Evolutionary conservation across 2,888 invertebrate genomes (phyloP).

Genomic region (Drepana falcataria): DNA sequence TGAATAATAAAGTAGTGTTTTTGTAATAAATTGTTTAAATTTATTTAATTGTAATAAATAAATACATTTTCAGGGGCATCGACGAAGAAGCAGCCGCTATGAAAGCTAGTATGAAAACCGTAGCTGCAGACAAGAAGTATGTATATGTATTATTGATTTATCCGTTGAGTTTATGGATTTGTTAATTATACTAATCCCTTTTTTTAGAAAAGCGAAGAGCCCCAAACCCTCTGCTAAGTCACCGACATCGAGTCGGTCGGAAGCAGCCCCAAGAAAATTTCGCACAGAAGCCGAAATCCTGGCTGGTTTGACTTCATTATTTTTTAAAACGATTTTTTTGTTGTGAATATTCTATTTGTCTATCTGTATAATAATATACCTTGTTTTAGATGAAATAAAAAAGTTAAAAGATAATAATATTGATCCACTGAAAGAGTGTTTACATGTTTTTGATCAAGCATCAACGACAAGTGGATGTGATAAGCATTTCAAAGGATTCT

Average conservation of each 20-base stretch:
- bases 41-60: too few relatives aligned
- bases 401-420: constrained; percentile 41
- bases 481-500: constrained; percentile 50
- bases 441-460: constrained; percentile 28
- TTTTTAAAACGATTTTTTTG: not conserved
- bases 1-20: too few relatives aligned
- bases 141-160: constrained; percentile 5
- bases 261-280: constrained; percentile 31
- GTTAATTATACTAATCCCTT: too few relatives aligned
- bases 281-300: constrained; percentile 59
- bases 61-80: constrained; percentile 30
- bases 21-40: too few relatives aligned
- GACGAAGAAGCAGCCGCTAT: constrained; percentile 41
- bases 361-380: too few relatives aligned
- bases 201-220: constrained; percentile 45
- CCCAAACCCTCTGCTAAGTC: constrained; percentile 32
- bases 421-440: constrained; percentile 56
- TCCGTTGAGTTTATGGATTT: too few relatives aligned
- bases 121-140: constrained; percentile 34
- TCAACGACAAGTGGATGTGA: constrained; percentile 23
- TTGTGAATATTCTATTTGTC: too few relatives aligned
- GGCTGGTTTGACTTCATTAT: constrained; percentile 33
- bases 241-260: constrained; percentile 17
- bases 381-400: constrained; percentile 50
- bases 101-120: constrained; percentile 26